Evolutionary conservation across 2,888 invertebrate species (phyloP), one percentile per base, ranked within the genome.

Genomic region (Anoncus sp.): DNA sequence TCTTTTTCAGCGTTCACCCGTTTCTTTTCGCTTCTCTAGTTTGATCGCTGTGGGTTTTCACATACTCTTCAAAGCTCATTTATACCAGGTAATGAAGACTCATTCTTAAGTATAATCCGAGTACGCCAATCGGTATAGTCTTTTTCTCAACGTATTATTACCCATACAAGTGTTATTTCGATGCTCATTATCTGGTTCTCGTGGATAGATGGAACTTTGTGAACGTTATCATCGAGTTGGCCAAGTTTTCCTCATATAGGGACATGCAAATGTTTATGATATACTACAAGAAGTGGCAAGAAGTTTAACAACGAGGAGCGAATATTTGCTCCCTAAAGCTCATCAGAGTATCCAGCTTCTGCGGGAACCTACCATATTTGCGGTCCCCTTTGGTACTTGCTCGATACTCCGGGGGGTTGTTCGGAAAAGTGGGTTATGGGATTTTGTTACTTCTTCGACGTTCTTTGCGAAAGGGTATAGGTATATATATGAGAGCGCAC

Each of bases 351-450:
- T 51, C 20, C 24, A 40, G 40, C 55, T 67, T 57, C 31, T 57
- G 31, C 47, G n/a, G 22, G 35, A 35, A 57, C 16, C 51, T 16
- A 51, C 51, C 7, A 31, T 31, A 31, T 31, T 5, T 51, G 51
- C 51, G 38, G 60, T 67, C 43, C 24, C 27, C 12, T 27, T 22
- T 27, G 31, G 31, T 60, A 18, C 2, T 22, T 31, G 16, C n/a
- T n/a, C 49, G n/a, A 57, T 53, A 20, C 75, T 57, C 63, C 59
- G 5, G 57, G 59, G 35, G 51, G 69, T 59, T 69, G 70, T 70
- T 77, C 65, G 20, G 51, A 20, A 77, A 74, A 74, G 70, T 77
- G 74, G 77, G 70, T 74, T 78, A 74, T 71, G 55, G 66, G 70
- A 74, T 78, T 78, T 51, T 38, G 16, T 53, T 22, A 10, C 16